phyloP scores from a whole-genome alignment of 1,140 invertebrate species.

The Onthophagus taurus region DNA sequence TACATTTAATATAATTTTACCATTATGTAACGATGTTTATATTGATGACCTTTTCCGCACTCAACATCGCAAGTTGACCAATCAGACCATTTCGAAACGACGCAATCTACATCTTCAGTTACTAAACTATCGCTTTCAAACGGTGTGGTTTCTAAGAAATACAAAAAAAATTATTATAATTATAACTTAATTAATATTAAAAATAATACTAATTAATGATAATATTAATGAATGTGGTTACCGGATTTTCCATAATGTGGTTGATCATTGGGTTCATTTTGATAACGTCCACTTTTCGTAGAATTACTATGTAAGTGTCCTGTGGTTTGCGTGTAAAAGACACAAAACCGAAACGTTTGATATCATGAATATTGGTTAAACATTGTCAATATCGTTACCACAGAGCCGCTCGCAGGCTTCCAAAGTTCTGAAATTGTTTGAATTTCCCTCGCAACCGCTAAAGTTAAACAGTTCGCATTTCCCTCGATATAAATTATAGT shows the following conservation, averaged over 20 bases:
- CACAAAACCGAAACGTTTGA: neutral
- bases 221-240: no score
- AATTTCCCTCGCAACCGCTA: slow-evolving; percentile 65
- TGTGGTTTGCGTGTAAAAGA: slow-evolving; percentile 18
- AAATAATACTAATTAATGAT: slow-evolving; percentile 8
- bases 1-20: neutral
- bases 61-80: slow-evolving; percentile 51
- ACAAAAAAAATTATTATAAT: no score
- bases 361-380: neutral
- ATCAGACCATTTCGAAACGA: slow-evolving; percentile 49
- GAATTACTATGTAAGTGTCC: no score
- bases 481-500: slow-evolving; percentile 55
- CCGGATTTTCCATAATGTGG: no score
- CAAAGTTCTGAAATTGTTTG: slow-evolving; percentile 58
- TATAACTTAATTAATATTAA: slow-evolving; percentile 7
- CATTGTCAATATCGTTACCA: slow-evolving; percentile 16
- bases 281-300: no score
- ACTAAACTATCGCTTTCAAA: slow-evolving; percentile 47
- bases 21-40: slow-evolving; percentile 27
- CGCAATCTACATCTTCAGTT: slow-evolving; percentile 35
- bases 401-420: slow-evolving; percentile 38
- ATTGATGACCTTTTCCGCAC: slow-evolving; percentile 48
- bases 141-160: no score
- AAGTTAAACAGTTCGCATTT: slow-evolving; percentile 65
- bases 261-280: no score